Conservation (phyloP, 1,140 invertebrate species). For the Branchinecta lynchi region DNA sequence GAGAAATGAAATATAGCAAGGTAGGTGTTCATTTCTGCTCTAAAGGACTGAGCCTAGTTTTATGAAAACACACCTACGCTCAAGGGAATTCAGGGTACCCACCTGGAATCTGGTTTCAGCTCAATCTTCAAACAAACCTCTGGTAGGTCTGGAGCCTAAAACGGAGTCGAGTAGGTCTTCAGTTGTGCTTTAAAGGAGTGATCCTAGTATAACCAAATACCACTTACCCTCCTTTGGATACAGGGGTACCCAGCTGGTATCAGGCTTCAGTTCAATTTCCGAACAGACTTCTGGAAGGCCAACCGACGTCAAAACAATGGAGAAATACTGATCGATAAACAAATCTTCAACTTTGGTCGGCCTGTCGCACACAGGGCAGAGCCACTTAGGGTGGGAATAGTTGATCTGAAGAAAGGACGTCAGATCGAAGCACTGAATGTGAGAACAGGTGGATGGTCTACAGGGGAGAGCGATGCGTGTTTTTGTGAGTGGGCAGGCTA, state of each 20-base stretch:
- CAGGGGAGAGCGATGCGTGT: not conserved
- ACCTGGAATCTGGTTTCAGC: too few relatives aligned
- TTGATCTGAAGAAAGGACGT: not conserved
- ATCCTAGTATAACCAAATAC: too few relatives aligned
- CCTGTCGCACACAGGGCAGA: not conserved
- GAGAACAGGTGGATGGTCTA: not conserved
- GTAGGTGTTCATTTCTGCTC: too few relatives aligned
- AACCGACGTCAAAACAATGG: not conserved
- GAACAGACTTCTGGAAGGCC: not conserved
- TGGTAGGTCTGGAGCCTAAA: too few relatives aligned
- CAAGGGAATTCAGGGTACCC: too few relatives aligned
- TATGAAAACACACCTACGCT: too few relatives aligned
- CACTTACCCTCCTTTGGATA: too few relatives aligned
- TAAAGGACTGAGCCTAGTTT: too few relatives aligned
- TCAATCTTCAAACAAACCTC: slow-evolving; percentile 22
- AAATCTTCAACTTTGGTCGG: not conserved
- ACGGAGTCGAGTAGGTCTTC: too few relatives aligned
- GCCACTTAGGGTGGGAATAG: not conserved
- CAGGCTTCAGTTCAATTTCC: not conserved
- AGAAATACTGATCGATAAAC: not conserved
- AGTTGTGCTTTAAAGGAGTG: too few relatives aligned
- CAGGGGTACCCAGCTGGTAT: not conserved
- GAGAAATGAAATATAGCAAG: too few relatives aligned
- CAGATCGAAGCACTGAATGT: not conserved
- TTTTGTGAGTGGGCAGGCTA: not conserved